Evolutionary conservation across 2,888 invertebrate genomes (phyloP), one percentile per base, ranked within the genome.

Genomic region (Zygaena filipendulae): DNA sequence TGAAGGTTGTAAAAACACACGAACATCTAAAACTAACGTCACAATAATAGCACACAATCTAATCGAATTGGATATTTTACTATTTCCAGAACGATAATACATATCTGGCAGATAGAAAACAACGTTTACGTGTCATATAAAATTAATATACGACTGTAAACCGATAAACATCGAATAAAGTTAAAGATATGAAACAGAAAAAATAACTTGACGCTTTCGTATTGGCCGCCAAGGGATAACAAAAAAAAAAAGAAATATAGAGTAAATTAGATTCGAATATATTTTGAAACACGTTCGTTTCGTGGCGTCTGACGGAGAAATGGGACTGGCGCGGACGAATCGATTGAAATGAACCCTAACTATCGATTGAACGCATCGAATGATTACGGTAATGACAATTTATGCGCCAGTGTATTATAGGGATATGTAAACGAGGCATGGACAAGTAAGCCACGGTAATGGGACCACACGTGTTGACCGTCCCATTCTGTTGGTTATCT

Each of bases 371-470:
- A 60, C 49, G 59, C 56, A 64, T 64, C 69, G 59, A 52, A 61
- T 68, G 67, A 72, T 72, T 71, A 63, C 59, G 48, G 60, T 71
- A 70, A 74, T 70, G 71, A 68, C 70, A 72, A 75, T 75, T 75
- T 75, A 75, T 71, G 66, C 57, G 61, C 42, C 49, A 59, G 56
- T 54, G 42, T 45, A 56, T 56, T 61, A n/a, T n/a, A n/a, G 55
- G 67, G 49, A 69, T 68, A 72, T 71, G 70, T 71, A 71, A 72
- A 70, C 61, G 63, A 69, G 50, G 49, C 34, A 36, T 51, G 50
- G 57, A 59, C 59, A 60, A 59, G 59, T 59, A 49, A 58, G 49
- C 52, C 52, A 50, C 43, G 43, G 44, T 63, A 63, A 62, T 60
- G 46, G 64, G 72, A 68, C 74, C 72, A 72, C 72, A 69, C 69